Base-by-base conservation (phyloP, 2,113 vertebrate species). In the Camarhynchus parvulus region DNA sequence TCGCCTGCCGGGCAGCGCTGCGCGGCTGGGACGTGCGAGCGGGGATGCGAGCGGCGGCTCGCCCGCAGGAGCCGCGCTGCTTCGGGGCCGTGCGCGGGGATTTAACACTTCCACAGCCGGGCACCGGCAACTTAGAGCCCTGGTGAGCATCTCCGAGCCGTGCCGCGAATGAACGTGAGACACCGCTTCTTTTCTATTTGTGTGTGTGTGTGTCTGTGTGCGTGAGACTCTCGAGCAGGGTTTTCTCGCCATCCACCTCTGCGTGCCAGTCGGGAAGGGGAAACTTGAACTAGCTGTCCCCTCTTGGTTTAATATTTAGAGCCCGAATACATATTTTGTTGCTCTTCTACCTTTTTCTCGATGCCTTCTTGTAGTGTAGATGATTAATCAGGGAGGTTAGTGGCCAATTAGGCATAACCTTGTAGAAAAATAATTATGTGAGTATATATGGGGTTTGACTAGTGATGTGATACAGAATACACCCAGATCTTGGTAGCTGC, bases 321-420 rank as follows among this genome's bases (percentile, higher is more conserved):
- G 20, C 15, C 63, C 28, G 23, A 67, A 72, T 64, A 94, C 94
- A 95, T 76, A 55, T 94, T 95, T 91, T 50, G 73, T 52, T 70
- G 70, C 83, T 66, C 85, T 78, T 82, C 86, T 64, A 90, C 84
- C 72, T 93, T 94, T 81, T 84, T 80, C 64, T 93, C 79, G 70
- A 66, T 31, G 82, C 70, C 95, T 94, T 46, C 86, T 91, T 90
- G 49, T 85, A 92, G 85, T 30, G 86, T 22, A 85, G 95, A 56
- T 95, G 94, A 96, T 97, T 96, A 95, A 97, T 97, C 97, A 76
- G 96, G 92, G 87, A 96, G 96, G 96, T 96, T 94, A 93, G 96
- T 96, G 98, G 90, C 88, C 92, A 97, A 96, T 97, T 97, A 97
- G 95, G 94, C 97, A 84, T 91, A 97, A 96, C 95, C 95, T 93